Evolutionary conservation across 2,797 vertebrate genomes (phyloP), one percentile per base, ranked within the genome.

Genomic region (Iguana delicatissima): DNA sequence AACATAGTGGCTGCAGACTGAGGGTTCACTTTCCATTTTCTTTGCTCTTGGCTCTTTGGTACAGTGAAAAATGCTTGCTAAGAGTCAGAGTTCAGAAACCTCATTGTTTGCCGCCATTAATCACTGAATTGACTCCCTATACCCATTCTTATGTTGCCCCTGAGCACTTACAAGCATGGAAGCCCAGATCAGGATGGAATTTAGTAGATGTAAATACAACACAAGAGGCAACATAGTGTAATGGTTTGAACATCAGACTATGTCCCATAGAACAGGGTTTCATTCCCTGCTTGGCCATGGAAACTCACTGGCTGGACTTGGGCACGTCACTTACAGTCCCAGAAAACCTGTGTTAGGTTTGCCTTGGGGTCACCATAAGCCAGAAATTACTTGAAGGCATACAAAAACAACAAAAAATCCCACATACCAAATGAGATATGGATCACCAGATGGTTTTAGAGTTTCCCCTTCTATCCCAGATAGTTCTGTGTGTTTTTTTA

Each of bases 51-150:
- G 85, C 18, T 84, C 64, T 93, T 92, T 88, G 80, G 6, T 67
- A 79, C 83, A 95, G 80, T 95, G 93, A 90, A 24, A 64, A 35
- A 87, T 91, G 93, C 83, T 84, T 90, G 88, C 92, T 85, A 93
- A 92, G 86, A 85, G 89, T 79, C 72, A 90, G 81, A 93, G 94
- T 76, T 22, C 24, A 92, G 76, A 80, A 90, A 89, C 85, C 90
- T 90, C 72, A 88, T 14, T 93, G 88, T 87, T 42, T 83, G 73
- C 90, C 73, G 50, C 86, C 82, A 89, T 96, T 89, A 83, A 26
- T 94, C 85, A 87, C 9, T 82, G 57, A 26, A 42, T 24, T 76
- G 73, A 50, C 22, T 83, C 38, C 12, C 12, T 77, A 46, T 32
- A 64, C 46, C 82, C 46, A 38, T 76, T 59, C 29, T 26, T 84